Conservation (phyloP, 2,797 vertebrate genomes). For the Cuniculus paca region DNA sequence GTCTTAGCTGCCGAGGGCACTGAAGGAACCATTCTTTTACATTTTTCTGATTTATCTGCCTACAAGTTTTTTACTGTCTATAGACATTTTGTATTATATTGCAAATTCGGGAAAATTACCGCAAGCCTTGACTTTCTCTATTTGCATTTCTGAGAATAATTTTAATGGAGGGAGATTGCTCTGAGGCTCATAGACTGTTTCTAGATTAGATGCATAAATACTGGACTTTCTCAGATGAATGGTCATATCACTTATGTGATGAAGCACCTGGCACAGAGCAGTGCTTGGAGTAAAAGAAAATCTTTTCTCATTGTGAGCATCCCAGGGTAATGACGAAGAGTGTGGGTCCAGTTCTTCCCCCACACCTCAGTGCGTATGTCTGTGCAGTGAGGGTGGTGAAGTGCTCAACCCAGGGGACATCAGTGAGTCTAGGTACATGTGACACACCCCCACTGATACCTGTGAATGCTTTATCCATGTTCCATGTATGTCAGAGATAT, state of each 20-base stretch:
- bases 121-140: background rate
- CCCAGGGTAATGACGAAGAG: no score
- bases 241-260: background rate
- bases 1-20: background rate
- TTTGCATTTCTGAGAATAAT: slow-evolving; percentile 13
- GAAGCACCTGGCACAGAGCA: background rate
- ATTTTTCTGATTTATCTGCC: background rate
- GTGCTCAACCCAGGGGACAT: background rate
- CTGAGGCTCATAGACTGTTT: background rate
- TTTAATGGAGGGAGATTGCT: background rate
- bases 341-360: background rate
- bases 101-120: background rate
- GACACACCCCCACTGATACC: background rate
- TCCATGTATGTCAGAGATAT: background rate
- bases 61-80: background rate
- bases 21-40: background rate
- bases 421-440: background rate
- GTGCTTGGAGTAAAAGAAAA: background rate
- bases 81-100: background rate
- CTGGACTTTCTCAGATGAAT: background rate
- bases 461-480: background rate
- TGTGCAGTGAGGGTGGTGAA: background rate
- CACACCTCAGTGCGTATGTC: background rate
- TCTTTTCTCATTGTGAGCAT: background rate
- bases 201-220: background rate